A percentile compares a stretch with the other conserved stretches of the same genome.
Conservation (phyloP, 1,140 invertebrate species). For the Adelges cooleyi region DNA sequence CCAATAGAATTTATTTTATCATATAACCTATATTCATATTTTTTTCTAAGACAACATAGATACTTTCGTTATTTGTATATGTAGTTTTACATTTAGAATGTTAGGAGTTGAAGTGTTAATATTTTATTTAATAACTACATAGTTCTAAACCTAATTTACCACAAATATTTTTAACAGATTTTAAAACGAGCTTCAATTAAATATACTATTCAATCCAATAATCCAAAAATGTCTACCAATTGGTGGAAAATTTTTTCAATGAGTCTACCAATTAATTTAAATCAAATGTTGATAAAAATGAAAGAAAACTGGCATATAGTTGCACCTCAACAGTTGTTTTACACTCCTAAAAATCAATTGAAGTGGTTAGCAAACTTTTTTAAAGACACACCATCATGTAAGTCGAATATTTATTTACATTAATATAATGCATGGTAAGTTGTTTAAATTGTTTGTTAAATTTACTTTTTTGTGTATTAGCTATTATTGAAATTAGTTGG, state of each 20-base stretch:
- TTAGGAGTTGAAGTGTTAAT: too few relatives aligned
- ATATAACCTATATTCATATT: too few relatives aligned
- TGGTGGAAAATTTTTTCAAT: slow-evolving; percentile 17
- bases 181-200: not conserved
- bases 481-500: not conserved
- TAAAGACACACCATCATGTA: not conserved
- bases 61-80: too few relatives aligned
- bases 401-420: not conserved
- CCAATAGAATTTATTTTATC: too few relatives aligned
- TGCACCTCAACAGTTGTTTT: not conserved
- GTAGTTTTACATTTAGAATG: too few relatives aligned
- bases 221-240: not conserved
- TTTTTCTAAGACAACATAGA: too few relatives aligned
- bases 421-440: not conserved
- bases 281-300: not conserved
- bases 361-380: not conserved
- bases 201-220: not conserved
- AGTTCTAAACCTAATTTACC: too few relatives aligned
- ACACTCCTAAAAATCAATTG: not conserved
- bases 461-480: not conserved
- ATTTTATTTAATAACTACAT: too few relatives aligned
- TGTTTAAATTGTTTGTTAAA: not conserved
- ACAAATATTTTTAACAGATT: not conserved
- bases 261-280: not conserved
- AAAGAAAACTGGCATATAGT: slow-evolving; percentile 9